Evolutionary conservation across 2,113 vertebrate species (phyloP), one percentile per base, ranked within the genome.

Genomic region (Andinoacara biseriatus): DNA sequence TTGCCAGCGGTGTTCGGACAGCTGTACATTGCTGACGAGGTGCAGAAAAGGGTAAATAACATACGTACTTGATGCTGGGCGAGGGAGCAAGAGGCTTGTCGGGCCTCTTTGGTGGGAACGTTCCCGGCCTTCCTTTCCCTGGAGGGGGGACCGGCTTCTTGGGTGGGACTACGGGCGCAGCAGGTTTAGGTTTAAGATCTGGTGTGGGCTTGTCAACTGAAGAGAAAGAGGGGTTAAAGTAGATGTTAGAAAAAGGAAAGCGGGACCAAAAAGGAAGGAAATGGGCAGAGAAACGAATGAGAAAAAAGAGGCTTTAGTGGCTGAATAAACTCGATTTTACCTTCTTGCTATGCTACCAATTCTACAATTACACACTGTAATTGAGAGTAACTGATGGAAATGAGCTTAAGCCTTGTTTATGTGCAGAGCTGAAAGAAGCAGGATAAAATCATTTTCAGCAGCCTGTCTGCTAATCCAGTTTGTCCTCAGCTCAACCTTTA

Each of bases 91-190:
- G 92, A 81, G 97, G 97, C 89, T 99, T 99, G 61, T 99, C 98
- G 0, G 96, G 97, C 85, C 96, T 95, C 91, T 97, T 99, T 20
- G 96, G 96, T 40, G 95, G 96, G 58, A 96, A 35, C 5, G 84
- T 77, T 26, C 80, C 95, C 20, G 95, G 92, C 87, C 94, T 90
- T 85, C 88, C 89, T 94, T 98, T 99, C 81, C 94, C 95, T 29
- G 97, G 97, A 84, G 94, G 96, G 43, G 95, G 97, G 81, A 95
- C 81, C 1, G 97, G 98, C 72, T 99, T 99, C 95, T 99, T 99
- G 79, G 97, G 97, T 10, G 98, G 98, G 72, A 98, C 97, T 82
- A 96, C 91, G 11, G 98, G 98, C 69, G 97, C 97, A 10, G 95
- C 95, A 33, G 97, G 97, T 92, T 99, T 99, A 90, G 96, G 95